phyloP scores from a whole-genome alignment of 2,888 invertebrate genomes.

The Anaspis maculata region DNA sequence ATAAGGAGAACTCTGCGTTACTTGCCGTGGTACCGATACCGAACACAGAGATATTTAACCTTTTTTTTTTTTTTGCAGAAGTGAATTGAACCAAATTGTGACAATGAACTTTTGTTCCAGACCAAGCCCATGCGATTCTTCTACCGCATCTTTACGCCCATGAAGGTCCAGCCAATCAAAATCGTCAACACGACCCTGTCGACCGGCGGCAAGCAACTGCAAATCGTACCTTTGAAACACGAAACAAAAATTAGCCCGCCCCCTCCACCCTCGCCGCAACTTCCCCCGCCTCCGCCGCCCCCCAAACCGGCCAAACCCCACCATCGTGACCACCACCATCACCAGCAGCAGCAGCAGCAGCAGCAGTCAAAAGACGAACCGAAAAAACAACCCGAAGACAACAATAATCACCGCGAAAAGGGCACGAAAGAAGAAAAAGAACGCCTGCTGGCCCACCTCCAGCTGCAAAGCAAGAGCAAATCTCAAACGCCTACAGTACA shows the following conservation, averaged over 20 bases:
- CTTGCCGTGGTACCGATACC: too few relatives aligned
- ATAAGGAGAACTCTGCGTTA: too few relatives aligned
- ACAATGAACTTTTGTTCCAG: slow-evolving; percentile 36
- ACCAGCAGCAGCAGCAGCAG: too few relatives aligned
- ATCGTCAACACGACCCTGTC: slow-evolving; percentile 36
- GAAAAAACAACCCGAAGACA: slow-evolving; percentile 6
- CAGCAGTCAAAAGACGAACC: slow-evolving; percentile 6
- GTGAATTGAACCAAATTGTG: background rate
- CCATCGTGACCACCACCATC: background rate
- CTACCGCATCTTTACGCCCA: slow-evolving; percentile 49
- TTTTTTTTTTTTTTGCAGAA: too few relatives aligned
- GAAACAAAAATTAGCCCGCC: slow-evolving; percentile 13
- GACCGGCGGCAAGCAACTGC: slow-evolving; percentile 37
- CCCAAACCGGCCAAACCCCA: background rate
- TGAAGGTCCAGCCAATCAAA: slow-evolving; percentile 38
- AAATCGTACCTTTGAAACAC: slow-evolving; percentile 33
- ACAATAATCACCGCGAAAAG: slow-evolving; percentile 9
- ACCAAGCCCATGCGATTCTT: slow-evolving; percentile 56
- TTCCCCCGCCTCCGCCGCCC: background rate
- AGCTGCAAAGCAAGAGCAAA: slow-evolving; percentile 34
- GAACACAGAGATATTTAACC: too few relatives aligned
- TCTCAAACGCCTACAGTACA: slow-evolving; percentile 23
- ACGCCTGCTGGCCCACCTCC: slow-evolving; percentile 34
- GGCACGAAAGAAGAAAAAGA: slow-evolving; percentile 30
- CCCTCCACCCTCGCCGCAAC: background rate